Conservation (phyloP, 2,888 invertebrate genomes). For the Rhodophaea formosa region DNA sequence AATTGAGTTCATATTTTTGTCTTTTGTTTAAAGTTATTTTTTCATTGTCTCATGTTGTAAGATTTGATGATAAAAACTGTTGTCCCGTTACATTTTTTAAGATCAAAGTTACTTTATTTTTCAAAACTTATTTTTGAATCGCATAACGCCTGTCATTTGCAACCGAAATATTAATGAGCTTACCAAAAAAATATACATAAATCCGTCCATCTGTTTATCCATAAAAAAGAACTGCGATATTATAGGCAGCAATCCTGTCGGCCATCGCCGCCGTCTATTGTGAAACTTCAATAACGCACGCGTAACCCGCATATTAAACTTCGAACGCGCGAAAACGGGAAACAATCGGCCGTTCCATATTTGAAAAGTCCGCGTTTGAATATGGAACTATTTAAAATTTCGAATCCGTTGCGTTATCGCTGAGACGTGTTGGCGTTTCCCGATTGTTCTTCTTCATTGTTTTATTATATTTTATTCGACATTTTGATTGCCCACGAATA, state of each 20-base stretch:
- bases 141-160: not conserved
- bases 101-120: no score
- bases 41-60: no score
- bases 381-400: conserved; percentile 81
- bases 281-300: conserved; percentile 72
- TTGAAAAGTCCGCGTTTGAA: conserved; percentile 70
- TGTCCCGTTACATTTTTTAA: no score
- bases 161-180: not conserved
- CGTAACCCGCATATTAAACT: conserved; percentile 78
- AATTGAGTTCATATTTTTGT: no score
- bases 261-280: conserved; percentile 66
- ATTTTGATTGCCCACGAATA: conserved; percentile 39
- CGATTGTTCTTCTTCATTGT: conserved; percentile 64
- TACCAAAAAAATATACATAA: conserved; percentile 9
- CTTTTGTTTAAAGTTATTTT: no score
- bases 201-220: conserved; percentile 31
- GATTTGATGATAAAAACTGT: no score
- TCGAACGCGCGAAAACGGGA: conserved; percentile 75
- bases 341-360: conserved; percentile 77
- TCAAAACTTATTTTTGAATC: not conserved
- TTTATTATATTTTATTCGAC: conserved; percentile 32
- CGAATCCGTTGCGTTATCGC: conserved; percentile 80
- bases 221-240: conserved; percentile 48
- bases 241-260: conserved; percentile 52
- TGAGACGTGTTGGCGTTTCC: conserved; percentile 73